phyloP scores from a whole-genome alignment of 2,113 vertebrate genomes.

The Eclectus roratus region DNA sequence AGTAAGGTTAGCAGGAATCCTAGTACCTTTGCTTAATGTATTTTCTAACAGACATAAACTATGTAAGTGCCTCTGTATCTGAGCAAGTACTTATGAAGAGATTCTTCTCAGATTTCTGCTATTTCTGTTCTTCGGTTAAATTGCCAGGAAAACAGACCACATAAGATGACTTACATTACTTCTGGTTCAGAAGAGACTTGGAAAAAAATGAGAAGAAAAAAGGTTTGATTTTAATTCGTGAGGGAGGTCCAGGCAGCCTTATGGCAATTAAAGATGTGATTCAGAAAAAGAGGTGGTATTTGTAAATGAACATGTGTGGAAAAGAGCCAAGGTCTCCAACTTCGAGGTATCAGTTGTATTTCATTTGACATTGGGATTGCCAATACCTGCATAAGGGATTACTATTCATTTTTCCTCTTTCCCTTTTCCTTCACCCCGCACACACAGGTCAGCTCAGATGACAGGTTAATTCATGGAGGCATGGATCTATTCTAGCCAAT shows the following conservation, averaged over 20 bases:
- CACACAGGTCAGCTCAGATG: background rate
- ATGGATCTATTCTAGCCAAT: background rate
- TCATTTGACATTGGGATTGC: background rate
- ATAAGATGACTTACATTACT: constrained; percentile 26
- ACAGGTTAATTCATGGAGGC: background rate
- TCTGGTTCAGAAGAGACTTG: constrained; percentile 17
- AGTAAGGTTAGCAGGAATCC: background rate
- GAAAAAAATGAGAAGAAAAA: background rate
- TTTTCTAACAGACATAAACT: background rate
- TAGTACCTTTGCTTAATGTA: background rate
- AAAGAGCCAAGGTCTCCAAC: background rate
- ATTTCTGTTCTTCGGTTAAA: constrained; percentile 22
- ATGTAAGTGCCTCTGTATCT: background rate
- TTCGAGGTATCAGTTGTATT: background rate
- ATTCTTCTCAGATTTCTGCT: background rate
- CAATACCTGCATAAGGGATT: background rate
- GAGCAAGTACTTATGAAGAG: background rate
- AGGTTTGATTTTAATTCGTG: background rate
- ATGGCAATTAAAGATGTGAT: background rate
- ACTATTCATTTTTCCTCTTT: background rate
- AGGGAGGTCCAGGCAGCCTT: background rate
- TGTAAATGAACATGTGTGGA: background rate
- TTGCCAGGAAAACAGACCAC: constrained; percentile 37
- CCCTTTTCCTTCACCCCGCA: background rate
- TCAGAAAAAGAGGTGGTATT: background rate